These are phyloP conservation scores for Lamellibrachia columna DNA, from an alignment of 2,888 invertebrate genomes.

Conservation along the genomic window DNA sequence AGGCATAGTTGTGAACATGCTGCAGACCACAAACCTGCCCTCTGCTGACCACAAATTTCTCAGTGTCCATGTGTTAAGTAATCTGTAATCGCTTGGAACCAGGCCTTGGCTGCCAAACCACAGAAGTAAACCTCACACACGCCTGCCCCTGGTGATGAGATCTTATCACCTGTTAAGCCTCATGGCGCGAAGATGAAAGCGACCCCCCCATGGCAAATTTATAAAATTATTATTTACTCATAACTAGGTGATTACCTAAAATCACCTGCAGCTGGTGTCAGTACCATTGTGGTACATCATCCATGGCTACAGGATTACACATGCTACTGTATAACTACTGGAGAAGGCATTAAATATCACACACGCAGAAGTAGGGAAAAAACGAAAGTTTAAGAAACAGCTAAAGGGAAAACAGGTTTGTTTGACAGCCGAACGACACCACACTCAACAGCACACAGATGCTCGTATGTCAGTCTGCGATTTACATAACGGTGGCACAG, in stretches of 20 bases:
- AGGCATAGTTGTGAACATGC: background rate
- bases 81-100: background rate
- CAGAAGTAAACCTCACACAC: background rate
- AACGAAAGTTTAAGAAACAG: background rate
- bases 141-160: background rate
- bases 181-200: background rate
- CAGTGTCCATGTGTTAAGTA: background rate
- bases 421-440: background rate
- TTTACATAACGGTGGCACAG: background rate
- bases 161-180: background rate
- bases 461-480: slow-evolving; percentile 4
- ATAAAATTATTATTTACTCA: slow-evolving; percentile 16
- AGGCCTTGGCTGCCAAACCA: background rate
- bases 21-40: background rate
- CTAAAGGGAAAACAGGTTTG: background rate
- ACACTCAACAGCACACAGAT: slow-evolving; percentile 8
- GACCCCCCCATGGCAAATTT: background rate
- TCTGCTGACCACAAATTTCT: background rate
- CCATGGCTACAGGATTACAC: background rate
- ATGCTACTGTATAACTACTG: background rate
- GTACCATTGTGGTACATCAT: background rate
- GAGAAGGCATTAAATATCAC: background rate
- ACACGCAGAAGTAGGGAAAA: background rate
- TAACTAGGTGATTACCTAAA: background rate
- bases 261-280: background rate